Evolutionary conservation across 2,888 invertebrate genomes (phyloP).

Genomic region (Ariolimax columbianus): DNA sequence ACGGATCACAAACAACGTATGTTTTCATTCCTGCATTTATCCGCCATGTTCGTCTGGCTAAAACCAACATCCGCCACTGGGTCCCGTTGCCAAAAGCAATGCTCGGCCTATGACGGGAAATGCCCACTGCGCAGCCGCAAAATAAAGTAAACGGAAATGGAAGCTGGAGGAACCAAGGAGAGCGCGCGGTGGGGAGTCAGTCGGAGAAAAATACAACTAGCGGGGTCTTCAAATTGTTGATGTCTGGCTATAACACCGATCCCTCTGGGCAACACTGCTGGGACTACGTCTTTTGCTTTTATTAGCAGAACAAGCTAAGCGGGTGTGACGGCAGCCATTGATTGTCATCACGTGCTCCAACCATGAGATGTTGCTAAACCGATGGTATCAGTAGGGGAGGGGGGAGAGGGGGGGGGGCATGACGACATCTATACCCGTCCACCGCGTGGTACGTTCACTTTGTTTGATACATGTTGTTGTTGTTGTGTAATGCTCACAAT

Average conservation of each 20-base stretch:
- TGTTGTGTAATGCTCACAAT: no score
- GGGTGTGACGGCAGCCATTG: neutral
- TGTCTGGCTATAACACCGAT: neutral
- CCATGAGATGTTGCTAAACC: neutral
- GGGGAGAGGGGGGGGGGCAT: no score
- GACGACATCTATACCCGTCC: no score
- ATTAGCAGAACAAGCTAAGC: constrained; percentile 30
- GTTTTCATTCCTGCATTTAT: constrained; percentile 43
- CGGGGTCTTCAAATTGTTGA: constrained; percentile 38
- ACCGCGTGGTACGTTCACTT: no score
- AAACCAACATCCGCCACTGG: constrained; percentile 44
- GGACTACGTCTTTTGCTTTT: constrained; percentile 28
- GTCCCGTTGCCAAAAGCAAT: constrained; percentile 35
- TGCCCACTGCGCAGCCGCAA: constrained; percentile 33
- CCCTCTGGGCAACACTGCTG: neutral
- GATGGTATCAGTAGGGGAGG: neutral
- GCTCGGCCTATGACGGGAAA: constrained; percentile 35
- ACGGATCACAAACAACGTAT: constrained; percentile 30
- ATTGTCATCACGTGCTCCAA: neutral
- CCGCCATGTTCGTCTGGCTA: constrained; percentile 24
- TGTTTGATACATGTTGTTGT: no score
- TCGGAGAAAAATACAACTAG: constrained; percentile 22
- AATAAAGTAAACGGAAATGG: constrained; percentile 42
- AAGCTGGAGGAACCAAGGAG: neutral
- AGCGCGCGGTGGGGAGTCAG: constrained; percentile 27